Base-by-base conservation (phyloP, 2,797 vertebrate genomes). In the Perodicticus potto region DNA sequence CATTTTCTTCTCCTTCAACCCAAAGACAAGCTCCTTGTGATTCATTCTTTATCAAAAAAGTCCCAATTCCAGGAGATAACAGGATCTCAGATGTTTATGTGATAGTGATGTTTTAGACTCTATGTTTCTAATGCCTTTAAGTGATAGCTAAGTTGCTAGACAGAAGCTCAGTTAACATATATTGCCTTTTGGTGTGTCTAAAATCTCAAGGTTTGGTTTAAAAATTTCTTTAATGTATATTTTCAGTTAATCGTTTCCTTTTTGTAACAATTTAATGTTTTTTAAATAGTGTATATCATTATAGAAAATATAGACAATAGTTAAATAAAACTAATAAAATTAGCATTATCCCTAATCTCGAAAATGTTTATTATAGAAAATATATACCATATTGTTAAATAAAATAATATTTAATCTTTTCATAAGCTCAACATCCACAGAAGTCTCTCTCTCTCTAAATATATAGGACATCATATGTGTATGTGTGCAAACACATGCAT, bases 201-300 rank as follows among this genome's bases (percentile, higher is more conserved):
- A 87, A 96, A 70, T 5, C 27, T 63, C 59, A 96, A 90, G 32
- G 70, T 90, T 81, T 63, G 9, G 37, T 43, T 82, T 87, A 86
- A 77, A 43, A 96, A 81, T 78, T 49, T 17, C 27, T 85, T 83
- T 40, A 91, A 55, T 84, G 29, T 29, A 76, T 5, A 87, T 40
- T 80, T 93, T 91, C 72, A 83, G 27, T 27, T 89, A 87, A 82
- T 55, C 43, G 8, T 92, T 80, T 9, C 7, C 27, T 81, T 77
- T 86, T 91, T 93, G 17, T 77, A 95, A 76, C 88, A 82, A 81
- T 77, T 96, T 77, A 70, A 82, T 89, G 3, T 34, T 94, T 89
- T 85, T 45, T 93, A 70, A 78, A 91, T 7, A 96, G 63, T 70
- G 9, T 20, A 34, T 87, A 10, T 53, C 86, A 87, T 63, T 90